A percentile compares a stretch with the other conserved stretches of the same genome.
phyloP scores from a whole-genome alignment of 2,797 vertebrate species.

The Zonotrichia albicollis region DNA sequence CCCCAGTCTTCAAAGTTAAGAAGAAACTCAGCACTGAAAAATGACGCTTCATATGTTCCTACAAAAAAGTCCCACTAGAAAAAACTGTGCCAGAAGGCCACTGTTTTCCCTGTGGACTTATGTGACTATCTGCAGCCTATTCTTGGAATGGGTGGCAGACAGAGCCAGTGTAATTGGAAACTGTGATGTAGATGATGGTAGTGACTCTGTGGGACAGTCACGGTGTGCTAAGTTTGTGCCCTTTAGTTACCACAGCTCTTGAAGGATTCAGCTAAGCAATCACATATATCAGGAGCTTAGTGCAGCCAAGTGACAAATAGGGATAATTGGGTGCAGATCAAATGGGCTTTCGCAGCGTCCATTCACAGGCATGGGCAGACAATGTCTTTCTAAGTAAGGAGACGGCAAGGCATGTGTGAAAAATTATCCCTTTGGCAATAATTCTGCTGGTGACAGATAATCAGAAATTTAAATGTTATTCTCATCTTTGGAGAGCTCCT shows the following conservation, averaged over 20 bases:
- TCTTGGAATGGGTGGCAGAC: conserved; percentile 29
- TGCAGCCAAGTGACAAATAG: conserved; percentile 74
- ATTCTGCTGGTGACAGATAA: conserved; percentile 66
- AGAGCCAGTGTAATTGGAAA: conserved; percentile 36
- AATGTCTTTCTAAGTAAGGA: conserved; percentile 55
- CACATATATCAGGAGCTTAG: conserved; percentile 72
- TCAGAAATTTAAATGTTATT: conserved; percentile 77
- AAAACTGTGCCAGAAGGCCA: neutral
- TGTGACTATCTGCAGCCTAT: neutral
- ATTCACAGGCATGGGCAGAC: conserved; percentile 49
- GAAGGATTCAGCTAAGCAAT: conserved; percentile 71
- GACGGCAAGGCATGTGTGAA: conserved; percentile 71
- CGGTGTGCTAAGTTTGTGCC: neutral
- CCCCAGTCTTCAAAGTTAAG: neutral
- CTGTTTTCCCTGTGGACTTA: neutral
- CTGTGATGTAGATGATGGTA: neutral
- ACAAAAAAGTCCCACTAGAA: neutral
- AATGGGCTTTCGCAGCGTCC: conserved; percentile 25
- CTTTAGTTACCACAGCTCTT: conserved; percentile 35
- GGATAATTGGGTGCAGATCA: conserved; percentile 68
- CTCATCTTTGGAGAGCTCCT: conserved; percentile 70
- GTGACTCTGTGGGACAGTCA: neutral
- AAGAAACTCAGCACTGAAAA: neutral
- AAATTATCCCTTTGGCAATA: conserved; percentile 57
- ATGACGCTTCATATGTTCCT: neutral